Percentiles rank a stretch among this genome's conserved stretches.
These are phyloP conservation scores for Toxotes lorentzi DNA, from an alignment of 2,797 vertebrate genomes.

Conservation along the genomic window DNA sequence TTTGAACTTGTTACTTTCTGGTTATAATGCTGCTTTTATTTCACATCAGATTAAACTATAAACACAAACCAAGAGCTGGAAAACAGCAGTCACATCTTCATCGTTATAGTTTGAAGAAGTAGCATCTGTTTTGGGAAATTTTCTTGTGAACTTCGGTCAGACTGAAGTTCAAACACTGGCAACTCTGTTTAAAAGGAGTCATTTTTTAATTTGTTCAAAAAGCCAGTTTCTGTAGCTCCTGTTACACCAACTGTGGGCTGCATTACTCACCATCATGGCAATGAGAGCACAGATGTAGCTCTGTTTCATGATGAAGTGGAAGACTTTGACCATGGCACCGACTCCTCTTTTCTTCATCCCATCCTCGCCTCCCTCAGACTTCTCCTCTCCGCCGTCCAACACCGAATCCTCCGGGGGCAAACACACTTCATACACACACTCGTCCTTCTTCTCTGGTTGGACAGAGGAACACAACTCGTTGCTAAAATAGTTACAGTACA, in stretches of 20 bases:
- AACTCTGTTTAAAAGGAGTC: not conserved
- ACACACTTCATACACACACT: slow-evolving; percentile 74
- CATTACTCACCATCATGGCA: slow-evolving; percentile 96
- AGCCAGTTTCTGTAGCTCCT: slow-evolving; percentile 5
- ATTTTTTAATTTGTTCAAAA: not conserved
- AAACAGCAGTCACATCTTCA: slow-evolving; percentile 15
- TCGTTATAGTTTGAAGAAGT: not conserved
- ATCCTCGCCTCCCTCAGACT: slow-evolving; percentile 80
- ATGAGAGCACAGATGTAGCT: slow-evolving; percentile 99
- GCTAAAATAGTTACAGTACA: slow-evolving; percentile 9
- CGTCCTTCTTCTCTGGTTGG: slow-evolving; percentile 80
- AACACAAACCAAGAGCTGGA: not conserved
- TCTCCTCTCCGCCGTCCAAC: slow-evolving; percentile 67
- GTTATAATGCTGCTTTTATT: not conserved
- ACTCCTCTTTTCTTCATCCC: slow-evolving; percentile 83
- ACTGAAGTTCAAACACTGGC: not conserved
- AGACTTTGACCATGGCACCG: slow-evolving; percentile 89
- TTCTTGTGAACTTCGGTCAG: too few relatives aligned
- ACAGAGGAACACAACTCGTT: slow-evolving; percentile 39
- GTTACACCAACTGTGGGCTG: slow-evolving; percentile 1
- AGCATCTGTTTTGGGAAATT: not conserved
- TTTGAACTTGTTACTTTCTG: not conserved
- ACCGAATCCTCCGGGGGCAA: slow-evolving; percentile 85
- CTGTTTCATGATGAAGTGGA: slow-evolving; percentile 98
- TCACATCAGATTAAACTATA: slow-evolving; percentile 1